Conservation (phyloP, 30 jellyfish, hydroid and myxozoan genomes). For the Nemopilema nomurai region DNA sequence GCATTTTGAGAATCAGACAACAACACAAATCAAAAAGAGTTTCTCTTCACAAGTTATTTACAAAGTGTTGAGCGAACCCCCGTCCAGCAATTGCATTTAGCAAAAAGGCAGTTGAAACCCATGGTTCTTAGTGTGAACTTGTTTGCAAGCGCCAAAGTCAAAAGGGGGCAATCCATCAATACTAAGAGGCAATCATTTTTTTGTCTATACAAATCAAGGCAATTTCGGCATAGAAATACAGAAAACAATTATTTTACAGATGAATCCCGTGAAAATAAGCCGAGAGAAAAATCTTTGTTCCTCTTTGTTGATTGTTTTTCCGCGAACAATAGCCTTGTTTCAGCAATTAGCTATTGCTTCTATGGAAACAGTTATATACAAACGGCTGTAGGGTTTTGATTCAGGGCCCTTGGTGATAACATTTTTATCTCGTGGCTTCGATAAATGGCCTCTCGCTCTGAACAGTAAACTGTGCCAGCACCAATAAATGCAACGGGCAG, state of each 20-base stretch:
- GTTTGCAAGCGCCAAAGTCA: neutral
- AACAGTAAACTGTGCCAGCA: too few relatives aligned
- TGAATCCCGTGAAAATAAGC: neutral
- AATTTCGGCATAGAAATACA: neutral
- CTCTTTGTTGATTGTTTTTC: neutral
- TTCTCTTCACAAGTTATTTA: too few relatives aligned
- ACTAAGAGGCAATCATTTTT: neutral
- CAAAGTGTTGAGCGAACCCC: neutral
- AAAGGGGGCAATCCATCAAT: neutral
- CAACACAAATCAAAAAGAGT: too few relatives aligned
- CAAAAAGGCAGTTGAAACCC: neutral
- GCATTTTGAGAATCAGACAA: too few relatives aligned
- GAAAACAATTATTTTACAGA: neutral
- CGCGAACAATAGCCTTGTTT: neutral
- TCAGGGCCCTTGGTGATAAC: too few relatives aligned
- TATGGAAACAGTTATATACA: neutral
- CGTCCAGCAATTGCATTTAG: neutral
- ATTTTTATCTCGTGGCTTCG: too few relatives aligned
- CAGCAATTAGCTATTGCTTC: neutral
- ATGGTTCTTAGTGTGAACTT: neutral
- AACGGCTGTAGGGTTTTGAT: neutral
- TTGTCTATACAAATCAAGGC: neutral
- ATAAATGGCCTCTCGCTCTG: neutral
- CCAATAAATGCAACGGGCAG: too few relatives aligned
- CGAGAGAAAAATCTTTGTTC: neutral